These are phyloP conservation scores for Polydrusus cervinus DNA, from an alignment of 2,888 invertebrate genomes.

Conservation along the genomic window DNA sequence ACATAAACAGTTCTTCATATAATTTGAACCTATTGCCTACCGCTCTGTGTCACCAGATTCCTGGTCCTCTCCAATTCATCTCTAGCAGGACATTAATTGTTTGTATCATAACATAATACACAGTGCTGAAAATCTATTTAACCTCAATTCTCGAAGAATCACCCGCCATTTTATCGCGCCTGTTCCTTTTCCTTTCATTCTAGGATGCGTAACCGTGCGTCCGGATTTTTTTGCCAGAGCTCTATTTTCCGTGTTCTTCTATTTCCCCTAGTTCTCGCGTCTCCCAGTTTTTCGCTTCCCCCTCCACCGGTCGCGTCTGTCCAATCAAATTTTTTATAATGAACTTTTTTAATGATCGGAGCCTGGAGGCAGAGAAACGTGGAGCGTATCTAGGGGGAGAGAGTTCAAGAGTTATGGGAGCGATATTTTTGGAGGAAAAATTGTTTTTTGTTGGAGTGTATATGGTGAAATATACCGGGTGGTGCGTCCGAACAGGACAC, in stretches of 20 bases:
- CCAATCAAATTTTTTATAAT: constrained; percentile 68
- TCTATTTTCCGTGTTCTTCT: constrained; percentile 54
- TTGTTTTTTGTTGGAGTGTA: not conserved
- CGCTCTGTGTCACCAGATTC: too few species aligned
- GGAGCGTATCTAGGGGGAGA: constrained; percentile 46
- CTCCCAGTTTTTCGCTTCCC: constrained; percentile 29
- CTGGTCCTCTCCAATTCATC: too few species aligned
- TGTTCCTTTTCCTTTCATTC: constrained; percentile 54
- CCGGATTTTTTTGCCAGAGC: constrained; percentile 49
- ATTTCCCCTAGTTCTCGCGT: constrained; percentile 48
- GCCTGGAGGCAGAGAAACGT: constrained; percentile 45
- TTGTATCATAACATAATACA: too few species aligned
- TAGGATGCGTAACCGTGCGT: constrained; percentile 49
- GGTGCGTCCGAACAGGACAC: too few species aligned
- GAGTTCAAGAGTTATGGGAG: constrained; percentile 11
- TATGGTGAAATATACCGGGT: too few species aligned
- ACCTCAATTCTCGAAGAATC: constrained; percentile 49
- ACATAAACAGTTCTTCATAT: too few species aligned
- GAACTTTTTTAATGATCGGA: constrained; percentile 56
- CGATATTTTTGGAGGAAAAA: constrained; percentile 5
- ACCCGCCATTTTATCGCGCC: constrained; percentile 55
- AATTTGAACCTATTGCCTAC: too few species aligned
- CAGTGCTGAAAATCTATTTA: too few species aligned
- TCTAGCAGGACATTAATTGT: too few species aligned
- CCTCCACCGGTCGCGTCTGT: constrained; percentile 62